Conservation (phyloP, 2,888 invertebrate genomes). For the Monochamus alternatus region DNA sequence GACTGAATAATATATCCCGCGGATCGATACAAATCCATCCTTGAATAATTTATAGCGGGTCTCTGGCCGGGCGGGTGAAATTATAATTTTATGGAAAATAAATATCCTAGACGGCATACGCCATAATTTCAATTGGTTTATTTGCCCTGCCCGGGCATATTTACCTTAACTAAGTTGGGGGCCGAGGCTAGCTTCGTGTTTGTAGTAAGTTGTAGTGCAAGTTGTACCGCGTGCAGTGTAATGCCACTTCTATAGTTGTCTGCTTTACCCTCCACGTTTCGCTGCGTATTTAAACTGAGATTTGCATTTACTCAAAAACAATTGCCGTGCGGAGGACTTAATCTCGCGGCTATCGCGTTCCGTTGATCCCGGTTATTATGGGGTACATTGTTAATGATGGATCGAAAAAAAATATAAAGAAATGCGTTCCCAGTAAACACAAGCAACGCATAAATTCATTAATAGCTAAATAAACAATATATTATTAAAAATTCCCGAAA, state of each 20-base stretch:
- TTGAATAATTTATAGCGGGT: constrained; percentile 3
- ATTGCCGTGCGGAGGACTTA: constrained; percentile 39
- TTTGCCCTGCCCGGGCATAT: constrained; percentile 54
- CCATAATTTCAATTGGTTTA: constrained; percentile 52
- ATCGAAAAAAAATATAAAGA: too few relatives aligned
- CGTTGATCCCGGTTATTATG: constrained; percentile 18
- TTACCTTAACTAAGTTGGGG: constrained; percentile 59
- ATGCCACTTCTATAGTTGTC: constrained; percentile 52
- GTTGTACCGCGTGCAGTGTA: constrained; percentile 44
- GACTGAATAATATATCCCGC: not conserved
- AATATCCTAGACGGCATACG: constrained; percentile 16
- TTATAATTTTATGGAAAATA: constrained; percentile 12
- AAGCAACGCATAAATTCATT: too few relatives aligned
- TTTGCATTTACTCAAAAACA: constrained; percentile 60
- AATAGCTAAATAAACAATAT: too few relatives aligned
- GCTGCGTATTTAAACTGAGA: constrained; percentile 60
- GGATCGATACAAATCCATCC: not conserved
- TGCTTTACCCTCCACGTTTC: constrained; percentile 56
- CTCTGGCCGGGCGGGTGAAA: not conserved
- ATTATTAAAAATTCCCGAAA: too few relatives aligned
- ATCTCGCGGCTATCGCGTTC: constrained; percentile 30
- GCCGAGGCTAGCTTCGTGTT: constrained; percentile 58
- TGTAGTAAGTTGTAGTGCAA: constrained; percentile 60
- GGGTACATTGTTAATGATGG: constrained; percentile 11
- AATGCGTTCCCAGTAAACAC: too few relatives aligned